These are phyloP conservation scores for Eustalomyia histrio DNA, from an alignment of 2,888 invertebrate species.

Conservation along the genomic window DNA sequence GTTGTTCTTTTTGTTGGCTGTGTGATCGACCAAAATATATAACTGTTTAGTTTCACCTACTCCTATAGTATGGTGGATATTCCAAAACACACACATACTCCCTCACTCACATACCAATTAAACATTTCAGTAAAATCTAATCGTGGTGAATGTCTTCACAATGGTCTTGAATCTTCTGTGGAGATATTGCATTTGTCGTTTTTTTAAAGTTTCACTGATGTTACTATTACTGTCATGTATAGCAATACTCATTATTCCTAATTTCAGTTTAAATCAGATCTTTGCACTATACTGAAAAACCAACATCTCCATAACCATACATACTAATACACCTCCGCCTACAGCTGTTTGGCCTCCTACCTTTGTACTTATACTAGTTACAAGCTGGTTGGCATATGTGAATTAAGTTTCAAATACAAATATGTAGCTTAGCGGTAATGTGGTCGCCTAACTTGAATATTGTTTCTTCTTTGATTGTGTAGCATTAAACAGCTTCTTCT, in stretches of 20 bases:
- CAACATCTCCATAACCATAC: constrained; percentile 28
- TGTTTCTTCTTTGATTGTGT: constrained; percentile 46
- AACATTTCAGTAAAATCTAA: constrained; percentile 32
- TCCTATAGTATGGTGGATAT: not conserved
- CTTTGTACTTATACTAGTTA: constrained; percentile 4
- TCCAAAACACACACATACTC: constrained; percentile 5
- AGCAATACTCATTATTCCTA: constrained; percentile 76
- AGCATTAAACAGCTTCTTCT: constrained; percentile 51
- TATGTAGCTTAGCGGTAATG: constrained; percentile 52
- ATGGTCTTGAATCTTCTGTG: constrained; percentile 1
- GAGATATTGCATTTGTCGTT: not conserved
- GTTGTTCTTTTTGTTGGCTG: not conserved
- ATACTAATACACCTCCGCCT: constrained; percentile 44
- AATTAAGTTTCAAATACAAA: constrained; percentile 6
- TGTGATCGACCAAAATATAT: not conserved
- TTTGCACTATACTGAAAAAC: constrained; percentile 57
- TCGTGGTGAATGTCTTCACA: constrained; percentile 3
- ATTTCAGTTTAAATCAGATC: constrained; percentile 77
- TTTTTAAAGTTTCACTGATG: constrained; percentile 60
- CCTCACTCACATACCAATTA: constrained; percentile 44
- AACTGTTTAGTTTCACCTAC: not conserved
- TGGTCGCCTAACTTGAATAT: constrained; percentile 48
- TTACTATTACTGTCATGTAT: constrained; percentile 72
- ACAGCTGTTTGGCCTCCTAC: constrained; percentile 33
- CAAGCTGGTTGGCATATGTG: constrained; percentile 31